A percentile compares a stretch with the other conserved stretches of the same genome.
These are phyloP conservation scores for Philereme transversata DNA, from an alignment of 2,888 invertebrate species.

Conservation along the genomic window DNA sequence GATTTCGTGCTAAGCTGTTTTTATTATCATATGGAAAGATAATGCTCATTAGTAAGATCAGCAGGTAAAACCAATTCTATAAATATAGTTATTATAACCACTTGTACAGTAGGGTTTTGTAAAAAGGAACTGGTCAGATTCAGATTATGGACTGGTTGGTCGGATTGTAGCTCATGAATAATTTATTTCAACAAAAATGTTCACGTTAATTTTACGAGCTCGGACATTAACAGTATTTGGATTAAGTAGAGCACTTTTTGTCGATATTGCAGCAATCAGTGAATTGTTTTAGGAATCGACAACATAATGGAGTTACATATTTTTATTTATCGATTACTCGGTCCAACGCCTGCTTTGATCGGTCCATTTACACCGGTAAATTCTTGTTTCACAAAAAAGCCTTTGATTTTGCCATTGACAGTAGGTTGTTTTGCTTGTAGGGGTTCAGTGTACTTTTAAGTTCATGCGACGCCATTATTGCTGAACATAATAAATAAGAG, in stretches of 20 bases:
- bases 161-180: slow-evolving; percentile 27
- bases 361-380: slow-evolving; percentile 50
- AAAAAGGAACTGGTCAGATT: slow-evolving; percentile 1
- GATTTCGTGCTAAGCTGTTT: too few relatives aligned
- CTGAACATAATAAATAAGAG: slow-evolving; percentile 5
- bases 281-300: slow-evolving; percentile 21
- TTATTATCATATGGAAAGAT: too few relatives aligned
- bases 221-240: slow-evolving; percentile 27
- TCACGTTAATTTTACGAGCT: slow-evolving; percentile 32
- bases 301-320: slow-evolving; percentile 35
- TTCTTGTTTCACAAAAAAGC: slow-evolving; percentile 42
- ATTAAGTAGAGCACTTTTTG: slow-evolving; percentile 31
- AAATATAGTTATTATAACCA: background rate
- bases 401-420: slow-evolving; percentile 38
- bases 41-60: too few relatives aligned
- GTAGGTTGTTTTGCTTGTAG: slow-evolving; percentile 32
- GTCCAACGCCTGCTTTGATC: slow-evolving; percentile 59
- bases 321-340: slow-evolving; percentile 66
- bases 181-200: slow-evolving; percentile 32
- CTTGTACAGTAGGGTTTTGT: background rate
- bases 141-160: slow-evolving; percentile 19
- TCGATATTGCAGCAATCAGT: slow-evolving; percentile 25
- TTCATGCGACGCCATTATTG: slow-evolving; percentile 11
- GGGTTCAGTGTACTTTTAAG: slow-evolving; percentile 16
- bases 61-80: slow-evolving; percentile 1